These are phyloP conservation scores for Schizopygopsis pylzovi DNA, from an alignment of 2,797 vertebrate species.

Conservation along the genomic window DNA sequence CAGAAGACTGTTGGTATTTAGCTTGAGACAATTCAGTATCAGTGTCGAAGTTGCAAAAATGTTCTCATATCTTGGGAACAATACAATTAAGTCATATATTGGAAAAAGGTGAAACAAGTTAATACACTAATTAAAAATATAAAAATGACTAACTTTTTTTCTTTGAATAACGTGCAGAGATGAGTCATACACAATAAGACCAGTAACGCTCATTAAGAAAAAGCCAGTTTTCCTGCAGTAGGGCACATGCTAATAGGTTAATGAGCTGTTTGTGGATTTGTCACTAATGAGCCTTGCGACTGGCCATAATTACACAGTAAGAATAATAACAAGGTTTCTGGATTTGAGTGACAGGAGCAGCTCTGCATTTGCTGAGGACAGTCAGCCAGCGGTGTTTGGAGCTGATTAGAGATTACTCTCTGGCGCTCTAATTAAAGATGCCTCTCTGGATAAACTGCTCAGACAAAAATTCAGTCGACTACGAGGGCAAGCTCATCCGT, in stretches of 20 bases:
- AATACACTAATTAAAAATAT: neutral
- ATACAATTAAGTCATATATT: neutral
- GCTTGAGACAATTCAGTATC: neutral
- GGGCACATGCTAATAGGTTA: neutral
- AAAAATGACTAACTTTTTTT: neutral
- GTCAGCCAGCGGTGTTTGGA: constrained; percentile 11
- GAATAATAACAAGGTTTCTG: constrained; percentile 40
- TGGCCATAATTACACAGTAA: constrained; percentile 40
- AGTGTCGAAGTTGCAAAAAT: neutral
- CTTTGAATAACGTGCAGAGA: neutral
- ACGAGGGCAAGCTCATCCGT: constrained; percentile 10
- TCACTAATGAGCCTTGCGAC: constrained; percentile 22
- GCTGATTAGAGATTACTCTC: constrained; percentile 35
- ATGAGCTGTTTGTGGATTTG: constrained; percentile 22
- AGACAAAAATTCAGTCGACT: constrained; percentile 23
- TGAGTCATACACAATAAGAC: neutral
- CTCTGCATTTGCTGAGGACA: constrained; percentile 28
- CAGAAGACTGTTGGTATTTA: neutral
- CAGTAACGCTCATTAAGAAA: neutral
- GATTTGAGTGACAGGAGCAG: constrained; percentile 25
- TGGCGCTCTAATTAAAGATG: constrained; percentile 41
- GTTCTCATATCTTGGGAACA: neutral
- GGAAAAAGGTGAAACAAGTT: neutral
- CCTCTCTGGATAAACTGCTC: constrained; percentile 22
- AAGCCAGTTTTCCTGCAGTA: neutral